Base-by-base conservation (phyloP, 2,113 vertebrate genomes). In the Pelvicachromis taeniatus region DNA sequence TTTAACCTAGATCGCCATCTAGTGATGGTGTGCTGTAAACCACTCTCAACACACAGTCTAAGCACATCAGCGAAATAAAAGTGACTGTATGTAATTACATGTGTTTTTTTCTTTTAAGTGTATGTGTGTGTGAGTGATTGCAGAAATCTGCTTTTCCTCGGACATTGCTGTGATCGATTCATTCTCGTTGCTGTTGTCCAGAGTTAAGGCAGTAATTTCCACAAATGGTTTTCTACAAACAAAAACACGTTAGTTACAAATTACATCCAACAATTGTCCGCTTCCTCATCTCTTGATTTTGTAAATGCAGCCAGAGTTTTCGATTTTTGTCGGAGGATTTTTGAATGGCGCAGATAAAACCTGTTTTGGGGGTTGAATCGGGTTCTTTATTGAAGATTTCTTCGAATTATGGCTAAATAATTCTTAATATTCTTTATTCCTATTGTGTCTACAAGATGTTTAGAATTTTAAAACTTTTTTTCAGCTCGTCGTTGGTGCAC, bases 1-100 rank as follows among this genome's bases (percentile, higher is more conserved):
- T 94, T 93, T 92, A 92, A 94, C 93, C 93, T 89, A 87, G 84
- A 93, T 94, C 90, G 90, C 95, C 95, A 95, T 95, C 94, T 95
- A 95, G 93, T 93, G 95, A 80, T 53, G 3, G 2, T 1, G 3
- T 1, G 1, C 19, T 9, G 80, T 14, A 87, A 54, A 3, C 45
- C 70, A 52, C 48, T 45, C 45, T 75, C 45, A 75, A 13, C 26
- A 26, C 65, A 52, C 42, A 52, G 9, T 75, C 17, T 10, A 75
- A 33, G 26, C 45, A 31, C 45, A 75, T 31, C 70, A 75, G 26
- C 52, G 45, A 52, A 33, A 48, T 52, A 31, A 33, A 10, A 50
- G 4, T 33, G 40, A 48, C 61, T 78, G 45, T 23, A 13, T 80
- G 48, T 19, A 16, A 33, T 52, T 80, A 42, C 3, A 75, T 23